phyloP scores from a whole-genome alignment of 2,797 vertebrate species.

The Vireo griseus region DNA sequence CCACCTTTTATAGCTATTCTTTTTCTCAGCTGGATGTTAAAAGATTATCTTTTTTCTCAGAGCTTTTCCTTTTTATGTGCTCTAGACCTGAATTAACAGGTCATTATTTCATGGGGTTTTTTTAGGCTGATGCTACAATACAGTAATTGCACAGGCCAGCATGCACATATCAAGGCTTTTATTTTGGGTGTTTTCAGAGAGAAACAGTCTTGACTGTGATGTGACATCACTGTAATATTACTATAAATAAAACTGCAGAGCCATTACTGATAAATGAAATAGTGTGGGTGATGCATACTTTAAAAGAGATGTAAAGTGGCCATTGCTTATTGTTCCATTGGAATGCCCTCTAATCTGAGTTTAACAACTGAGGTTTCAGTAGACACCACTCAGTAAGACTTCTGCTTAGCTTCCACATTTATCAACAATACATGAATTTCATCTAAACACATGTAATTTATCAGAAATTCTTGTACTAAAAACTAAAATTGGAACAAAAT shows the following conservation, averaged over 20 bases:
- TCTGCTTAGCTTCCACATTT: constrained; percentile 10
- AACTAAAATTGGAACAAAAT: neutral
- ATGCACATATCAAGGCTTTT: constrained; percentile 20
- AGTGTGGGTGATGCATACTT: neutral
- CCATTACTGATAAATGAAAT: constrained; percentile 34
- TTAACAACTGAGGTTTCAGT: constrained; percentile 11
- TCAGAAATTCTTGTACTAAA: neutral
- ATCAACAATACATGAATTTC: neutral
- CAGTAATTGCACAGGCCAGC: neutral
- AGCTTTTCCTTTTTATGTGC: constrained; percentile 55
- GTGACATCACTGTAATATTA: neutral
- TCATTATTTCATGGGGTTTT: constrained; percentile 43
- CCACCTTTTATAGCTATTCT: constrained; percentile 48
- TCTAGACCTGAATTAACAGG: constrained; percentile 63
- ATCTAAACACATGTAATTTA: neutral
- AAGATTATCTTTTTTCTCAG: constrained; percentile 65
- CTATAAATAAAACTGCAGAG: constrained; percentile 4
- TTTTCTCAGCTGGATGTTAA: constrained; percentile 63
- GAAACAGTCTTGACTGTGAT: neutral
- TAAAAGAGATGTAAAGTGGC: neutral
- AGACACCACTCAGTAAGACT: neutral
- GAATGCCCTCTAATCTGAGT: neutral
- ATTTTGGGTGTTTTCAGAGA: constrained; percentile 26
- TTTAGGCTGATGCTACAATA: constrained; percentile 25
- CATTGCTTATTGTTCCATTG: neutral